Base-by-base conservation (phyloP, 37 sponge, comb jelly and placozoan species). In the Spongilla lacustris region DNA sequence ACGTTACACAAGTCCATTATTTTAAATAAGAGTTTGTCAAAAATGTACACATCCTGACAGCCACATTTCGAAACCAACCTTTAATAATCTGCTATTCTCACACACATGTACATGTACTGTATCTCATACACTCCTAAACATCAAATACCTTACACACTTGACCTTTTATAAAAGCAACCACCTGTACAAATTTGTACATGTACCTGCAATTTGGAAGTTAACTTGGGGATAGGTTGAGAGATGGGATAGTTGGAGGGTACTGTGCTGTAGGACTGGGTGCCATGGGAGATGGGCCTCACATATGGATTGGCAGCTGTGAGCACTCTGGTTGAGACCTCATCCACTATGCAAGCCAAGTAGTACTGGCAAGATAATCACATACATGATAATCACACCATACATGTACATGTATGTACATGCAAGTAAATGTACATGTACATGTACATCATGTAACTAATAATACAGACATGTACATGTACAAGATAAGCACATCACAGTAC, bases 191-290 rank as follows among this genome's bases (percentile, higher is more conserved):
- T 46, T 4, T 46, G 46, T 58, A 17, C 58, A 58, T 58, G 58
- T 58, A 91, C 91, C 78, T 91, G 93, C 33, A 82, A 73, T 21
- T 34, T 75, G 14, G 93, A 87, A 32, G 87, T 68, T 41, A 94
- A 83, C 79, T 94, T 94, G 17, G 92, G 35, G 83, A 94, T 77
- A 19, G 95, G 90, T 67, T 91, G 36, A 68, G 80, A 84, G 30
- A 91, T 71, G 23, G 95, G 95, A 34, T 86, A 92, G 69, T 88
- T 29, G 11, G 79, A 50, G 5, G 88, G 73, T 38, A 84, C 75
- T 36, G 88, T 77, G 68, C 38, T 48, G 50, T 86, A 94, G 58
- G 78, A 74, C 90, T 94, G 89, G 22, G 28, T 26, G 2, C 92
- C 89, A 4, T 41, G 36, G 28, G 91, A 91, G 34, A 94, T 27